Evolutionary conservation across 1,140 invertebrate genomes (phyloP).

Genomic region (Luehdorfia chinensis): DNA sequence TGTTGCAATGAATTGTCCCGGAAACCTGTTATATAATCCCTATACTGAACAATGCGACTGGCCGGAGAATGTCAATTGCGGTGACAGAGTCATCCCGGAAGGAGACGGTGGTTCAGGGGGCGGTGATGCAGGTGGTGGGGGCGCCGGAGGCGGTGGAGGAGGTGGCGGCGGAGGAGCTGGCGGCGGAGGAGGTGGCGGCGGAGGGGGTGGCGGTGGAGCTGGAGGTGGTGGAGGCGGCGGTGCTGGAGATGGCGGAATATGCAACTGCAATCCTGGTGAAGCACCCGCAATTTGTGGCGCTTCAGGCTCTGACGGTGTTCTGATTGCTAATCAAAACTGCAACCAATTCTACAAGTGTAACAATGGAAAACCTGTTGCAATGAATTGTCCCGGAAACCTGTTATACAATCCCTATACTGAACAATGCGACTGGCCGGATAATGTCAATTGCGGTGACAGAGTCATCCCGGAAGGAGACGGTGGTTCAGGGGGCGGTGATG

Average conservation of each 20-base stretch:
- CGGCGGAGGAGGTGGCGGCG: slow-evolving; percentile 10
- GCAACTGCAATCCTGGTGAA: slow-evolving; percentile 26
- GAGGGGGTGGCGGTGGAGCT: slow-evolving; percentile 8
- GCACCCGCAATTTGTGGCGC: slow-evolving; percentile 28
- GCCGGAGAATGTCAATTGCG: slow-evolving; percentile 27
- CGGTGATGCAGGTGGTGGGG: not conserved
- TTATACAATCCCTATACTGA: slow-evolving; percentile 77
- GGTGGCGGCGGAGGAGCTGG: not conserved
- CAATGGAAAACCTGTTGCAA: slow-evolving; percentile 26
- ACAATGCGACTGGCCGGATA: slow-evolving; percentile 79
- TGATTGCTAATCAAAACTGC: slow-evolving; percentile 41
- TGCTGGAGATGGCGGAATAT: slow-evolving; percentile 6
- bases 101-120: slow-evolving; percentile 6
- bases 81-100: slow-evolving; percentile 10
- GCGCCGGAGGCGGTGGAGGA: not conserved
- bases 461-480: slow-evolving; percentile 17
- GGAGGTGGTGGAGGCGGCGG: slow-evolving; percentile 9
- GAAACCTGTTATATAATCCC: slow-evolving; percentile 77
- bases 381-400: slow-evolving; percentile 60
- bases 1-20: slow-evolving; percentile 53
- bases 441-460: slow-evolving; percentile 63
- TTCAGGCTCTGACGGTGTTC: slow-evolving; percentile 24
- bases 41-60: slow-evolving; percentile 76
- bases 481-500: not conserved
- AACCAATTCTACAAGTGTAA: slow-evolving; percentile 44